Conservation (phyloP, 2,113 vertebrate species). For the Syngnathus scovelli region DNA sequence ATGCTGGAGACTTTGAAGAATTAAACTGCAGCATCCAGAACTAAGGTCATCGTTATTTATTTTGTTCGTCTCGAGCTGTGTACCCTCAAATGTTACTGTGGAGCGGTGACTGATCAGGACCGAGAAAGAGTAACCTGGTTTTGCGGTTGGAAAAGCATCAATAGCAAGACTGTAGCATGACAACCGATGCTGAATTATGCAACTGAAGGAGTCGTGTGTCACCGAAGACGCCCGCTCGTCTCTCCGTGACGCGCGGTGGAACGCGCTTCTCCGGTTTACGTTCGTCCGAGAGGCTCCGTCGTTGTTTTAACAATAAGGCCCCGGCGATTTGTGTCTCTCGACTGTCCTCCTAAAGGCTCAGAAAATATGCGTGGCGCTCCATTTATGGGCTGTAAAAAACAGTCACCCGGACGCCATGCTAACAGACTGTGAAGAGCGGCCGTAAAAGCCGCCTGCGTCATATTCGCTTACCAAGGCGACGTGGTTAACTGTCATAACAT, state of each 20-base stretch:
- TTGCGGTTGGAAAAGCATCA: not conserved
- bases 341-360: slow-evolving; percentile 65
- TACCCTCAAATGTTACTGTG: not conserved
- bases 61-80: not conserved
- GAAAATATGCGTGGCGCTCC: slow-evolving; percentile 63
- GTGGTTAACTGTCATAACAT: slow-evolving; percentile 61
- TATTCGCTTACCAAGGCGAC: slow-evolving; percentile 57
- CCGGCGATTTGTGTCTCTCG: slow-evolving; percentile 52
- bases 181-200: slow-evolving; percentile 4
- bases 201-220: not conserved
- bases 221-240: slow-evolving; percentile 59
- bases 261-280: slow-evolving; percentile 61
- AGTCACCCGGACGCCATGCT: slow-evolving; percentile 54
- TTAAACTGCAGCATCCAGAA: not conserved
- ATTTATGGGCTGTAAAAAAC: slow-evolving; percentile 70
- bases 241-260: slow-evolving; percentile 53
- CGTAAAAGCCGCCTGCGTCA: slow-evolving; percentile 62
- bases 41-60: not conserved
- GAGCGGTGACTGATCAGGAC: not conserved
- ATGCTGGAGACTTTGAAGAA: not conserved
- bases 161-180: not conserved
- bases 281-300: slow-evolving; percentile 42
- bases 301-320: slow-evolving; percentile 55
- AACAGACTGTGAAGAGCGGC: slow-evolving; percentile 65
- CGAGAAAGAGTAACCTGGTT: not conserved